Conservation (phyloP, 2,888 invertebrate genomes). For the Marasmarcha lunaedactyla region DNA sequence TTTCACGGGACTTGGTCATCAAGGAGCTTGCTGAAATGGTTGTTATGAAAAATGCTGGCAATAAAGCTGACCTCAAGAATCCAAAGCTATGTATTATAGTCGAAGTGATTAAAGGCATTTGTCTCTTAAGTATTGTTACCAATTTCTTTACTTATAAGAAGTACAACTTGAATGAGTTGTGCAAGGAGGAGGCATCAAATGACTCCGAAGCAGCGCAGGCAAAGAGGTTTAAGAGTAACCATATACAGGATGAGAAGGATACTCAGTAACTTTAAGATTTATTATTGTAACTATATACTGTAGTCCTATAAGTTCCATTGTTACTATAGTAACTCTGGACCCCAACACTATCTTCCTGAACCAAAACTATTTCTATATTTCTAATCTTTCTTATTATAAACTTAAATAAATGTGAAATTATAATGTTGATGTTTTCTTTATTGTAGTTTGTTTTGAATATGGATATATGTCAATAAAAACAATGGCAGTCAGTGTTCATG, state of each 20-base stretch:
- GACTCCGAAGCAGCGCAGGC: conserved; percentile 50
- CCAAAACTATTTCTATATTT: conserved; percentile 30
- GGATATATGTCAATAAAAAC: background rate
- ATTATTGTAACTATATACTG: conserved; percentile 25
- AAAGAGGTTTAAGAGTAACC: conserved; percentile 50
- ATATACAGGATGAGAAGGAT: conserved; percentile 24
- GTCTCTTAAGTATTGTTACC: conserved; percentile 83
- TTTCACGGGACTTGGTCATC: conserved; percentile 79
- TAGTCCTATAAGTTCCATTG: conserved; percentile 27
- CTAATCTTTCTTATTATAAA: conserved; percentile 30
- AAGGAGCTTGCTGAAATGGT: conserved; percentile 80
- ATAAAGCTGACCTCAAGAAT: conserved; percentile 83
- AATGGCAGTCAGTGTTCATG: background rate
- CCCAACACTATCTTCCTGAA: conserved; percentile 50
- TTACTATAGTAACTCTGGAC: conserved; percentile 37
- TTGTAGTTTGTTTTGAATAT: background rate
- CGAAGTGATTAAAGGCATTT: conserved; percentile 85
- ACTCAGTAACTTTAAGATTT: conserved; percentile 26
- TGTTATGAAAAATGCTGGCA: conserved; percentile 74
- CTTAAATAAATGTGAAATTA: conserved; percentile 20
- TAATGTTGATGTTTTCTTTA: background rate
- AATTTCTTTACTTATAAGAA: conserved; percentile 84
- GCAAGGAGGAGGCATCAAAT: conserved; percentile 46
- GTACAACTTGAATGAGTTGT: conserved; percentile 83
- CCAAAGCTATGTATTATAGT: conserved; percentile 84